phyloP scores from a whole-genome alignment of 2,888 invertebrate genomes.

The Drosophila tanythrix region DNA sequence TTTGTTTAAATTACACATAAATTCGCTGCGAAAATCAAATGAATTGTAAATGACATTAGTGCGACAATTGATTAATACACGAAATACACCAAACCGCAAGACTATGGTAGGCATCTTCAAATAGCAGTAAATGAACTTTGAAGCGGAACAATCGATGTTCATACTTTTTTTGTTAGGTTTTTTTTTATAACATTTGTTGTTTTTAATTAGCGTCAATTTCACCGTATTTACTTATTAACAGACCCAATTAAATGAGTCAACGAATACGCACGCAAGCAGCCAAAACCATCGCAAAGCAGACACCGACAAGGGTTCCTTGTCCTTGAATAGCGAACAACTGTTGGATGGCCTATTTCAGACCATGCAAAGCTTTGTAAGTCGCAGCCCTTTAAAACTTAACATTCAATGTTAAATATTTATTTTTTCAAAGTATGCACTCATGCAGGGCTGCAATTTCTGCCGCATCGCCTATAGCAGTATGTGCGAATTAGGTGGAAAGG shows the following conservation, averaged over 20 bases:
- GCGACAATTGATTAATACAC: slow-evolving; percentile 6
- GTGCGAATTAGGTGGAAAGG: slow-evolving; percentile 72
- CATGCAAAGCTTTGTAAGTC: slow-evolving; percentile 48
- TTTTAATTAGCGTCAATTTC: slow-evolving; percentile 24
- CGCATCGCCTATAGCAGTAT: slow-evolving; percentile 47
- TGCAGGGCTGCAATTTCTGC: slow-evolving; percentile 65
- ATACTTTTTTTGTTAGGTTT: neutral
- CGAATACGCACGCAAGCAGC: slow-evolving; percentile 13
- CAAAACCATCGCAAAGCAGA: neutral
- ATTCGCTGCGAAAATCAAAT: neutral
- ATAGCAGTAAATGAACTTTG: neutral
- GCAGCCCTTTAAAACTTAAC: too few species aligned
- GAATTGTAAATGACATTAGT: slow-evolving; percentile 11
- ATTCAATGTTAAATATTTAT: neutral
- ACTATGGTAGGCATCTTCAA: slow-evolving; percentile 45
- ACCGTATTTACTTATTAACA: slow-evolving; percentile 19
- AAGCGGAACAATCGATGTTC: slow-evolving; percentile 32
- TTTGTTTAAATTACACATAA: slow-evolving; percentile 6
- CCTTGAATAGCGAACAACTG: slow-evolving; percentile 40
- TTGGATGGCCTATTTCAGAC: slow-evolving; percentile 25
- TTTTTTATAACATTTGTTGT: slow-evolving; percentile 21
- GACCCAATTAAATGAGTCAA: slow-evolving; percentile 28
- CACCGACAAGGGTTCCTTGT: neutral
- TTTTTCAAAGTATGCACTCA: neutral
- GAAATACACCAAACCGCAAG: neutral